These are phyloP conservation scores for Cuniculus paca DNA, from an alignment of 2,797 vertebrate species.

Conservation along the genomic window DNA sequence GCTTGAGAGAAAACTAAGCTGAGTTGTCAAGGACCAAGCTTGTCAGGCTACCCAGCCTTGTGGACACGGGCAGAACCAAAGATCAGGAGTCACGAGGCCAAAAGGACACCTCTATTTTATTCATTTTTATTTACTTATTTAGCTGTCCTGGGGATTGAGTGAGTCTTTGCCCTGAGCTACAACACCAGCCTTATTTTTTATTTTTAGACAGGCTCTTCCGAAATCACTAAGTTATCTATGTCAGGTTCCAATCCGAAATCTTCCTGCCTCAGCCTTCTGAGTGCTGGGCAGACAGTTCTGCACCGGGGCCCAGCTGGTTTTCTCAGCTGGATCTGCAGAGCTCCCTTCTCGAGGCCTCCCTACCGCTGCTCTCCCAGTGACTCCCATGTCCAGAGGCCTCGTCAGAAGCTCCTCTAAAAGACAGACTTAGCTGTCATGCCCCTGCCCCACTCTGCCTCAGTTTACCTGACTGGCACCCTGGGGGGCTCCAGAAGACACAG, in stretches of 20 bases:
- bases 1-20: conserved; percentile 24
- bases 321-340: not conserved
- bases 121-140: not conserved
- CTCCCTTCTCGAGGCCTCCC: not conserved
- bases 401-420: not conserved
- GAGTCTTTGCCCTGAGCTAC: not conserved
- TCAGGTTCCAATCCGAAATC: not conserved
- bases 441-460: not conserved
- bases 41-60: not conserved
- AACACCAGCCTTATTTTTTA: not conserved
- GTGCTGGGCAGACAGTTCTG: not conserved
- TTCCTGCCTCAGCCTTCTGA: not conserved
- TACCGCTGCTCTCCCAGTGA: not conserved
- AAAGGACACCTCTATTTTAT: not conserved
- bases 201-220: not conserved
- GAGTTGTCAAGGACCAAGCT: not conserved
- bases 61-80: not conserved
- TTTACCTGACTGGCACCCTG: not conserved
- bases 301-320: not conserved
- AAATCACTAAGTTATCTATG: not conserved
- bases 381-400: not conserved
- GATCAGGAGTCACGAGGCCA: not conserved
- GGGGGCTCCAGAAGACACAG: not conserved
- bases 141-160: not conserved
- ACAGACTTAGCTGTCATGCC: not conserved